Evolutionary conservation across 2,888 invertebrate genomes (phyloP), one percentile per base, ranked within the genome.

Genomic region (Embidobia sp.): DNA sequence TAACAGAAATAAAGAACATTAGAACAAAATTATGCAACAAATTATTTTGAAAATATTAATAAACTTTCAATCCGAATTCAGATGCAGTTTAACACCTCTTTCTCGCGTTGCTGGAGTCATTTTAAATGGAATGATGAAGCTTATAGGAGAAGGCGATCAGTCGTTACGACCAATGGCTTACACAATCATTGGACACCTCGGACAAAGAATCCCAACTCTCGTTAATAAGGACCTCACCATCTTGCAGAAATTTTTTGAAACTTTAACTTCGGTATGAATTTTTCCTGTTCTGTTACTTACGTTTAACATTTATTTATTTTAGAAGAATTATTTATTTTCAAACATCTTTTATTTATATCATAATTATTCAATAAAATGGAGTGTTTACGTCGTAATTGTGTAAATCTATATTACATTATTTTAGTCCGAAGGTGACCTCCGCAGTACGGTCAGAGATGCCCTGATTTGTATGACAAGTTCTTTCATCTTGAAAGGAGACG

Each of bases 101-200:
- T 91, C 90, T 74, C 93, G 93, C 81, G 93, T 95, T 8, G 93
- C 94, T 7, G 91, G 92, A n/a, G 93, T 95, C n/a, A 92, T 95
- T 79, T 90, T 95, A 16, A 92, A 93, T 72, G 95, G 95, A 1
- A 90, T 96, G 85, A 90, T 94, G 75, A 95, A 95, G 88, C 89
- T 95, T 6, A 92, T 95, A 48, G 90, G 91, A 16, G 94, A 94
- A 40, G 93, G 93, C 26, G 92, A 93, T 75, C 89, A 90, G 0
- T 91, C 92, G 84, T 92, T 93, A 87, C 91, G 93, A 88, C 90
- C 93, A 72, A 93, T 95, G 89, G 94, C 95, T 0, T 96, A 94
- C 85, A 92, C 93, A 79, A 93, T 95, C 64, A 91, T 96, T 80
- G 96, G 96, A 83, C 92, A 92, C 88, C 89, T 94, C 11, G 93